These are phyloP conservation scores for Fragariocoptes setiger DNA, from an alignment of 1,140 invertebrate genomes.

Conservation along the genomic window DNA sequence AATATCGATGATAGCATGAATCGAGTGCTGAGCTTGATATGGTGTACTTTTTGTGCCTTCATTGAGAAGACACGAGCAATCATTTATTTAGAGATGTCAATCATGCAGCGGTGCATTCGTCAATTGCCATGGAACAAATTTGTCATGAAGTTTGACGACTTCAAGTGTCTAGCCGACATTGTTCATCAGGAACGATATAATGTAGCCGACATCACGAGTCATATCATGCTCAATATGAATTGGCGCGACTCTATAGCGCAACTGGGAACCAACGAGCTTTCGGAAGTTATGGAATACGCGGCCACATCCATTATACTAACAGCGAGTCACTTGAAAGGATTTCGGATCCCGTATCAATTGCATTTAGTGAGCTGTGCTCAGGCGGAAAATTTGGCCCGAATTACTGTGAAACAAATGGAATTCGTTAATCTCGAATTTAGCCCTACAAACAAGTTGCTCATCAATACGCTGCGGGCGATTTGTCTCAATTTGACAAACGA, in stretches of 20 bases:
- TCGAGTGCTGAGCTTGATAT: no score
- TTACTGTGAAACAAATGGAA: neutral
- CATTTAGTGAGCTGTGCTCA: neutral
- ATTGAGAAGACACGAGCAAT: conserved; percentile 18
- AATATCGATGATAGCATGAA: no score
- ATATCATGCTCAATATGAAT: neutral
- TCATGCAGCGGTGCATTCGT: neutral
- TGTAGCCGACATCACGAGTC: neutral
- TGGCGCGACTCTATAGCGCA: neutral
- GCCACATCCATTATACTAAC: neutral
- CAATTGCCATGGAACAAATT: neutral
- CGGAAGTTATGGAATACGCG: neutral
- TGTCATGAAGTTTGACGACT: neutral
- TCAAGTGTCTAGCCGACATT: neutral
- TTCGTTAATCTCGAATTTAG: neutral
- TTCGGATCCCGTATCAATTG: neutral
- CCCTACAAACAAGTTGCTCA: neutral
- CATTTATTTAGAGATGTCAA: neutral
- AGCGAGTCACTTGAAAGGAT: neutral
- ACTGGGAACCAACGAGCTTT: neutral
- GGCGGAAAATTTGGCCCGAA: neutral
- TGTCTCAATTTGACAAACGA: neutral
- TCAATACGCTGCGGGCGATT: neutral
- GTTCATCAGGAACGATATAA: neutral
- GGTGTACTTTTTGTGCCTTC: no score